Evolutionary conservation across 2,797 vertebrate genomes (phyloP).

Genomic region (Poecile montanus): DNA sequence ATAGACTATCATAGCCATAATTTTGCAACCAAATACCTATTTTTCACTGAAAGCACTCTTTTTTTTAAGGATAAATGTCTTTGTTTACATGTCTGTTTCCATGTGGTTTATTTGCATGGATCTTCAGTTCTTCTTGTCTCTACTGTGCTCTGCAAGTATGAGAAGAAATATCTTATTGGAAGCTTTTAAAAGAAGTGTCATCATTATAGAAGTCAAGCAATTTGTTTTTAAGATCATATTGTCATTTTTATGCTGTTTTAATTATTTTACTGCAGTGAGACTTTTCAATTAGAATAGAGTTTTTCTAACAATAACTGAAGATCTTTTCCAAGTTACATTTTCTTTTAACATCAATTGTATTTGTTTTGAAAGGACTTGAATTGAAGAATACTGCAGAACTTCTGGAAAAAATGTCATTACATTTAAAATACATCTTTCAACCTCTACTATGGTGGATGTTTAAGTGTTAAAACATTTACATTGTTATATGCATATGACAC

Average conservation of each 20-base stretch:
- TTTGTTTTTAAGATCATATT: conserved; percentile 66
- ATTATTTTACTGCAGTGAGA: conserved; percentile 29
- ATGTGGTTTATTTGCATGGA: background rate
- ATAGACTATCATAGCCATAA: background rate
- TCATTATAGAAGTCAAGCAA: conserved; percentile 39
- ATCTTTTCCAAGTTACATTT: conserved; percentile 35
- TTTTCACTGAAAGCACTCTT: background rate
- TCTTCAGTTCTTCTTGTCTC: background rate
- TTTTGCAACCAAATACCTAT: background rate
- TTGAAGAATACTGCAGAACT: background rate
- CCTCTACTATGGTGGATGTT: background rate
- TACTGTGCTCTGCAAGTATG: background rate
- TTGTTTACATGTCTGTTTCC: background rate
- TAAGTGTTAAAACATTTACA: background rate
- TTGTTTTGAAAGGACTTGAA: background rate
- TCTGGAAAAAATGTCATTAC: background rate
- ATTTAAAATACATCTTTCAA: background rate
- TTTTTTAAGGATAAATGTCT: background rate
- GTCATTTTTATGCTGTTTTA: conserved; percentile 44
- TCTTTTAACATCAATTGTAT: conserved; percentile 41
- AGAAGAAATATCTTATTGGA: background rate
- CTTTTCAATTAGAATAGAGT: conserved; percentile 43
- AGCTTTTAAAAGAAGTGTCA: conserved; percentile 11
- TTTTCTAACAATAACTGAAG: conserved; percentile 3
- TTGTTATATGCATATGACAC: background rate